phyloP scores from a whole-genome alignment of 2,888 invertebrate species.

The Acrobasis suavella region DNA sequence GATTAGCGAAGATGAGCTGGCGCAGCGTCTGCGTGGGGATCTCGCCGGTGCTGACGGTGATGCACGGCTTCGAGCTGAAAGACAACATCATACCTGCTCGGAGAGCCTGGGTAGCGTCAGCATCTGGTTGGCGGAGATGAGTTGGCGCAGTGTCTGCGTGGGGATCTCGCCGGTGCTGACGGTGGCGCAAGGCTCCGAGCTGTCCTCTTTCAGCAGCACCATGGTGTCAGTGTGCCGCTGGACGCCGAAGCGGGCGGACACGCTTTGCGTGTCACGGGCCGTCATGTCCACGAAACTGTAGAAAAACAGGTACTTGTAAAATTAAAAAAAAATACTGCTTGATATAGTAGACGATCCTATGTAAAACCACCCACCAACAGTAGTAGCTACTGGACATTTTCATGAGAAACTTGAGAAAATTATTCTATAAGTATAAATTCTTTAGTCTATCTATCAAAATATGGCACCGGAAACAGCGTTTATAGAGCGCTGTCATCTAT shows the following conservation, averaged over 20 bases:
- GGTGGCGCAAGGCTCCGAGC: slow-evolving; percentile 90
- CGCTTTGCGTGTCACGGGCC: slow-evolving; percentile 82
- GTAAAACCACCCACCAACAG: no score
- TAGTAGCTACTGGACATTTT: no score
- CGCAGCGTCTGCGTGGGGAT: slow-evolving; percentile 94
- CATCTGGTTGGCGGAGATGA: slow-evolving; percentile 94
- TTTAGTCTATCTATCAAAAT: no score
- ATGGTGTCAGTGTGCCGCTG: slow-evolving; percentile 82
- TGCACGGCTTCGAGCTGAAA: slow-evolving; percentile 86
- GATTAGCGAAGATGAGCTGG: slow-evolving; percentile 94
- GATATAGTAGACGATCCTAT: no score
- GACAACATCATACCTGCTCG: slow-evolving; percentile 85
- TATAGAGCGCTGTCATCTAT: no score
- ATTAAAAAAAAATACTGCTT: no score
- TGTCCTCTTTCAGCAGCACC: slow-evolving; percentile 94
- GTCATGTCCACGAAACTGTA: slow-evolving; percentile 86
- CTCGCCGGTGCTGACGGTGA: slow-evolving; percentile 94
- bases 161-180: slow-evolving; percentile 95
- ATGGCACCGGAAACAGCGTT: no score
- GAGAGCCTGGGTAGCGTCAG: slow-evolving; percentile 93
- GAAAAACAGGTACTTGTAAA: no score
- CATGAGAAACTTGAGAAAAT: no score
- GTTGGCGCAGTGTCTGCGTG: slow-evolving; percentile 92
- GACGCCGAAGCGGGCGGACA: slow-evolving; percentile 88
- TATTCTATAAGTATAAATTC: no score